phyloP scores from a whole-genome alignment of 2,888 invertebrate genomes.

The Palloptera scutellata region DNA sequence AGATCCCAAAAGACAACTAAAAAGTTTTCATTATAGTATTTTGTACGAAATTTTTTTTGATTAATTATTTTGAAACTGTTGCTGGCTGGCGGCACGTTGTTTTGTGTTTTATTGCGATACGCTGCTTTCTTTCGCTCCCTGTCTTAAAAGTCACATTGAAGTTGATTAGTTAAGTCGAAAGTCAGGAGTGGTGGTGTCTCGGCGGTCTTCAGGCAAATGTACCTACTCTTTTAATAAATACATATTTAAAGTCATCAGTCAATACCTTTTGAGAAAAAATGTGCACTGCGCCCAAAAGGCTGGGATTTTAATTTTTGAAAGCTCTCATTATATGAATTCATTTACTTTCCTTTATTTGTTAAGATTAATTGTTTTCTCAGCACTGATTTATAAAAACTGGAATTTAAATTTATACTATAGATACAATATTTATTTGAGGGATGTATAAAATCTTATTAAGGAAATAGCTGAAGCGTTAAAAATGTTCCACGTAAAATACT shows the following conservation, averaged over 20 bases:
- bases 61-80: slow-evolving; percentile 37
- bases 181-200: slow-evolving; percentile 43
- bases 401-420: too few relatives aligned
- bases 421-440: too few relatives aligned
- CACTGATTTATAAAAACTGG: too few relatives aligned
- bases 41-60: slow-evolving; percentile 34
- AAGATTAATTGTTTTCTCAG: too few relatives aligned
- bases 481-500: too few relatives aligned
- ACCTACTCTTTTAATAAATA: slow-evolving; percentile 44
- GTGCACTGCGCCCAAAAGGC: too few relatives aligned
- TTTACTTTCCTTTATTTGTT: too few relatives aligned
- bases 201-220: slow-evolving; percentile 57
- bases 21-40: slow-evolving; percentile 19
- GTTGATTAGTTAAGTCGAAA: neutral
- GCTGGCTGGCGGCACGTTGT: neutral
- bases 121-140: neutral
- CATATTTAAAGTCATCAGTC: neutral
- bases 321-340: too few relatives aligned
- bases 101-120: neutral
- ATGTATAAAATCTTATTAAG: too few relatives aligned
- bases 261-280: neutral
- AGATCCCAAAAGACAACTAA: slow-evolving; percentile 33
- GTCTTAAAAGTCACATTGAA: neutral
- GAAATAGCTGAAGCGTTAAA: too few relatives aligned
- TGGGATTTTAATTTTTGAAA: too few relatives aligned